Evolutionary conservation across 2,888 invertebrate genomes (phyloP).

Genomic region (Antheraea assamensis): DNA sequence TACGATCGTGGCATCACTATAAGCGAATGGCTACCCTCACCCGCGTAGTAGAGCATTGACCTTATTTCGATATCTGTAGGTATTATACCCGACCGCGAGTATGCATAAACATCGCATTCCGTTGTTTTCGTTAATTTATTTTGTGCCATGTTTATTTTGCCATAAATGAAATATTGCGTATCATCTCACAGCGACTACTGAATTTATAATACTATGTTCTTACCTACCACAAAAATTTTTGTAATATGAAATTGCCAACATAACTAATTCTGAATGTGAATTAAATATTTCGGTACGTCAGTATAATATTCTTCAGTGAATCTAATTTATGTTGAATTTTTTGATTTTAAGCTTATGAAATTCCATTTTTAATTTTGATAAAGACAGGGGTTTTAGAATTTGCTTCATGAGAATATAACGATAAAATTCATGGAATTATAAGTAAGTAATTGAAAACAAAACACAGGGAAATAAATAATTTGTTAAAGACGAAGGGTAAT

Average conservation of each 20-base stretch:
- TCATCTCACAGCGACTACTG: neutral
- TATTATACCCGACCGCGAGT: conserved; percentile 1
- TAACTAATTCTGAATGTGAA: no score
- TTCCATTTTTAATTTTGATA: no score
- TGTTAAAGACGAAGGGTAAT: no score
- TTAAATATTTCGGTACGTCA: no score
- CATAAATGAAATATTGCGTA: neutral
- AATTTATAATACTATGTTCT: neutral
- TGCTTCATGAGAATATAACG: no score
- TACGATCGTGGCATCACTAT: neutral
- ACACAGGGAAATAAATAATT: no score
- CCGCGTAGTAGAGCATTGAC: conserved; percentile 19
- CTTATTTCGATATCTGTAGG: conserved; percentile 14
- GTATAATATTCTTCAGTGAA: no score
- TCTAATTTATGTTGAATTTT: no score
- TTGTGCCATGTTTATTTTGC: neutral
- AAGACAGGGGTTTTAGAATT: no score
- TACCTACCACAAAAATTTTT: neutral
- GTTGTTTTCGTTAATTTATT: conserved; percentile 8
- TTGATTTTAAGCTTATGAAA: no score
- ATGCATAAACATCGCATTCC: conserved; percentile 9
- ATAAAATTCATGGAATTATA: no score
- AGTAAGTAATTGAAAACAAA: no score
- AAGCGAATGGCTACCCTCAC: conserved; percentile 11
- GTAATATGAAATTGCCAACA: neutral